These are phyloP conservation scores for Eremobia ochroleuca DNA, from an alignment of 2,888 invertebrate genomes.

Conservation along the genomic window DNA sequence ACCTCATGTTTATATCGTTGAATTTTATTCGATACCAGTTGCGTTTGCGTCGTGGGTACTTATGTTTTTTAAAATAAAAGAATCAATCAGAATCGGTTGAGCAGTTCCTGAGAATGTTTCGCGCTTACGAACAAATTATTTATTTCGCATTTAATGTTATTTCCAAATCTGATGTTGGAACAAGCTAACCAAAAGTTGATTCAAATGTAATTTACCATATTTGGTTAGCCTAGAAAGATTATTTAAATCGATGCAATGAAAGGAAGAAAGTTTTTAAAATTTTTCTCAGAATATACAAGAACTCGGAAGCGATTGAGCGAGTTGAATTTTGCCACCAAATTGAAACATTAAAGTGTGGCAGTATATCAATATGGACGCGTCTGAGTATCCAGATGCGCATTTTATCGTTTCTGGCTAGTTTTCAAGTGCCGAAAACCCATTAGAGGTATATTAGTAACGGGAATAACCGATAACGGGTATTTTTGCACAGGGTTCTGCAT, in stretches of 20 bases:
- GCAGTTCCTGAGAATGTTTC: constrained; percentile 29
- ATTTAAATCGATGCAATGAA: constrained; percentile 25
- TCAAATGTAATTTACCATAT: constrained; percentile 12
- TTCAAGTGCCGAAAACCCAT: constrained; percentile 89
- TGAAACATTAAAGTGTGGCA: constrained; percentile 83
- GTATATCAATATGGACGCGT: constrained; percentile 83
- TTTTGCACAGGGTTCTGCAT: constrained; percentile 73
- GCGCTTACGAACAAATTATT: constrained; percentile 22
- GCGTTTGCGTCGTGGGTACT: background rate
- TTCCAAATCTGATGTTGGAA: constrained; percentile 24
- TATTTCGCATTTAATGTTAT: background rate
- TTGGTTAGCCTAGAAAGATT: constrained; percentile 21
- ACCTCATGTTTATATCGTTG: constrained; percentile 30
- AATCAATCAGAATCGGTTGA: constrained; percentile 10
- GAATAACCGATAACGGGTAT: constrained; percentile 81
- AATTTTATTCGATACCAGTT: constrained; percentile 18
- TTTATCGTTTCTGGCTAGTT: constrained; percentile 90
- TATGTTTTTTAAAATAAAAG: background rate
- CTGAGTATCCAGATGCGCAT: constrained; percentile 86
- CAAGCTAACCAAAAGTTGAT: constrained; percentile 29
- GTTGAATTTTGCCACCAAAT: constrained; percentile 82
- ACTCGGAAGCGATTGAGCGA: constrained; percentile 77
- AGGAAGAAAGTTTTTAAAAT: constrained; percentile 45
- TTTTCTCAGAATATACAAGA: constrained; percentile 58
- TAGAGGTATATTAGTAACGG: constrained; percentile 85